A percentile compares a stretch with the other conserved stretches of the same genome.
Conservation (phyloP, 2,113 vertebrate genomes). For the Gnathonemus longibarbis region DNA sequence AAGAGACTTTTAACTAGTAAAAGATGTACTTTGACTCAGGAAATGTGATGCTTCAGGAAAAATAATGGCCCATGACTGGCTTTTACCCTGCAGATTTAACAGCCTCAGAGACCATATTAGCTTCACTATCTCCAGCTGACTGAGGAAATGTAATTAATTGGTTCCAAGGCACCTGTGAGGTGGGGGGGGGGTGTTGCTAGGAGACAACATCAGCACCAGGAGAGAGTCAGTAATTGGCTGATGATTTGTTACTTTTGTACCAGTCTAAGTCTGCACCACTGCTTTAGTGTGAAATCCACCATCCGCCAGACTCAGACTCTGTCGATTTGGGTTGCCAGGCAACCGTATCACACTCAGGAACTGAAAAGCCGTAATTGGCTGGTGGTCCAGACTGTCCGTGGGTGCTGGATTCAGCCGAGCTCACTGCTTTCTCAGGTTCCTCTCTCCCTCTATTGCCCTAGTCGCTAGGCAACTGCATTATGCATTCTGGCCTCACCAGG, state of each 20-base stretch:
- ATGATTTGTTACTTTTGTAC: constrained; percentile 55
- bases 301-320: constrained; percentile 43
- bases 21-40: constrained; percentile 21
- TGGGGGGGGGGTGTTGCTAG: constrained; percentile 46
- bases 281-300: constrained; percentile 25
- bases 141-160: constrained; percentile 64
- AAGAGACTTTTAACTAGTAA: constrained; percentile 52
- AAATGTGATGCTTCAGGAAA: constrained; percentile 18
- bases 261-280: constrained; percentile 46
- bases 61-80: constrained; percentile 26
- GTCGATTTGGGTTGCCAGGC: constrained; percentile 77
- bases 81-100: constrained; percentile 21
- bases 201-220: constrained; percentile 57
- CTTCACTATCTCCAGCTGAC: constrained; percentile 50
- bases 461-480: constrained; percentile 89
- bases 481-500: constrained; percentile 53
- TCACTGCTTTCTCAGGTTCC: constrained; percentile 66
- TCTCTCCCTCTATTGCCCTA: constrained; percentile 45
- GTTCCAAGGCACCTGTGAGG: constrained; percentile 53
- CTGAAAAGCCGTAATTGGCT: constrained; percentile 80
- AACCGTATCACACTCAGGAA: constrained; percentile 83
- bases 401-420: constrained; percentile 84
- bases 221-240: constrained; percentile 57
- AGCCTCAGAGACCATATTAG: constrained; percentile 50
- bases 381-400: constrained; percentile 66